Conservation (phyloP, 2,888 invertebrate species). For the Dascillus cervinus region DNA sequence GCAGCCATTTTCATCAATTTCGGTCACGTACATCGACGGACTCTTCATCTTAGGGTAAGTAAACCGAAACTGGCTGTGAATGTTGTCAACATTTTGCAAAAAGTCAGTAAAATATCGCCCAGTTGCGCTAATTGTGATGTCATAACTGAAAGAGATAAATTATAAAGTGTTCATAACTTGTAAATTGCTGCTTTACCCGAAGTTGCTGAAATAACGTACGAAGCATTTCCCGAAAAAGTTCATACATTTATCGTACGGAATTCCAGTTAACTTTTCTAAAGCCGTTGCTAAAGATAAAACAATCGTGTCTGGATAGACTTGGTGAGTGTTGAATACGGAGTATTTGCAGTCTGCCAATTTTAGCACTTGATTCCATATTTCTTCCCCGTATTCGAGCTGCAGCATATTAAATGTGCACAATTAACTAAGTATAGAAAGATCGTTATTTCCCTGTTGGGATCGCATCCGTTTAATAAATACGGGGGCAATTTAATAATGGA, state of each 20-base stretch:
- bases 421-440: too few relatives aligned
- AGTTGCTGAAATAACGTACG: conserved; percentile 81
- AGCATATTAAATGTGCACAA: too few relatives aligned
- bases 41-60: conserved; percentile 92
- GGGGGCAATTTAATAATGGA: too few relatives aligned
- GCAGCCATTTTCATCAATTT: conserved; percentile 76
- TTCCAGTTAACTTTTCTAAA: conserved; percentile 53
- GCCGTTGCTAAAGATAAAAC: conserved; percentile 76
- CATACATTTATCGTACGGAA: conserved; percentile 71
- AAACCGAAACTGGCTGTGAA: conserved; percentile 85
- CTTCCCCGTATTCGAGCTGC: conserved; percentile 73
- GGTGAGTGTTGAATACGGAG: conserved; percentile 72
- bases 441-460: too few relatives aligned
- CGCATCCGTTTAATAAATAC: too few relatives aligned
- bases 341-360: conserved; percentile 64
- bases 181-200: conserved; percentile 54
- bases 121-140: conserved; percentile 77
- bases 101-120: conserved; percentile 88
- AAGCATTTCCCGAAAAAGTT: conserved; percentile 85
- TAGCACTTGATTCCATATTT: conserved; percentile 66
- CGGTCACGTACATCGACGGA: conserved; percentile 85
- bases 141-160: conserved; percentile 53
- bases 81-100: conserved; percentile 83
- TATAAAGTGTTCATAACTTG: conserved; percentile 2
- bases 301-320: conserved; percentile 73